Conservation (phyloP, 2,888 invertebrate species). For the Pterobdella sp. region DNA sequence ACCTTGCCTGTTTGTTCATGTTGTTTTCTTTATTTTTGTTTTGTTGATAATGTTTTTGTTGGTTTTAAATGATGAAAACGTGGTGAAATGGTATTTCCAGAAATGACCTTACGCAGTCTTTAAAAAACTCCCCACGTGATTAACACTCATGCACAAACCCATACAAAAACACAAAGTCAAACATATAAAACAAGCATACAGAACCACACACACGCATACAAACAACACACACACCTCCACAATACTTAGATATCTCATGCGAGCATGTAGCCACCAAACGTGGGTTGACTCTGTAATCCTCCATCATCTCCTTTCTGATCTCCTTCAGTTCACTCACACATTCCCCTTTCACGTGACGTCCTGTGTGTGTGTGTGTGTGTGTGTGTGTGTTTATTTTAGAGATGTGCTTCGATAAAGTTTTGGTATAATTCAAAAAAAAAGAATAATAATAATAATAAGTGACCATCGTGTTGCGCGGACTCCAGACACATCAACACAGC, state of each 20-base stretch:
- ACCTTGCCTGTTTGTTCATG: conserved; percentile 33
- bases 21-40: too few species aligned
- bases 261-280: conserved; percentile 30
- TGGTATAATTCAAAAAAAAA: background rate
- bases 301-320: conserved; percentile 80
- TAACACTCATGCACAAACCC: background rate
- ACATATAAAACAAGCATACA: background rate
- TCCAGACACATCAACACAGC: conserved; percentile 88
- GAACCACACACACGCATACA: background rate
- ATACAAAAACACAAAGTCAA: background rate
- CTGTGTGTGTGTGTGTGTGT: conserved; percentile 35
- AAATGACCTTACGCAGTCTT: background rate
- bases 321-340: conserved; percentile 83
- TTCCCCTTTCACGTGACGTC: conserved; percentile 52
- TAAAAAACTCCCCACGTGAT: background rate
- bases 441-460: background rate
- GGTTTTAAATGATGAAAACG: background rate
- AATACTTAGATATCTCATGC: conserved; percentile 56
- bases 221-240: conserved; percentile 57
- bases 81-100: background rate
- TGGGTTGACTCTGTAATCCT: conserved; percentile 84
- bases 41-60: too few species aligned
- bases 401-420: background rate
- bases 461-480: conserved; percentile 50
- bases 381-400: background rate